Evolutionary conservation across 1,140 invertebrate genomes (phyloP).

Genomic region (Euwallacea similis): DNA sequence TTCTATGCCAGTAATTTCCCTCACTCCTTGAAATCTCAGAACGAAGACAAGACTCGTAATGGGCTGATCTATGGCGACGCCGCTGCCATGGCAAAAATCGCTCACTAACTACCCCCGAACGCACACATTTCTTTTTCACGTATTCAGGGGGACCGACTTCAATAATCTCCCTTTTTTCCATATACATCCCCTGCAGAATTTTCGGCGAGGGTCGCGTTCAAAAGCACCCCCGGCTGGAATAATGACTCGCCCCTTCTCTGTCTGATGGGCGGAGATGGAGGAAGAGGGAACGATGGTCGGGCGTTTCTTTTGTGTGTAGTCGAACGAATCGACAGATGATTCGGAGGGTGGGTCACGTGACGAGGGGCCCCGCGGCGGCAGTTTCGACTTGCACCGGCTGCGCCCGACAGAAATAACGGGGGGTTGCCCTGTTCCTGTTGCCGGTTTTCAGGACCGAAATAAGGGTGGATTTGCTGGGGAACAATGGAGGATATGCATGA

Average conservation of each 20-base stretch:
- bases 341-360: conserved; percentile 32
- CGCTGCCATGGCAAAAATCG: conserved; percentile 13
- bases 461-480: background rate
- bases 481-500: background rate
- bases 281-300: conserved; percentile 17
- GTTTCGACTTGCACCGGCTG: conserved; percentile 25
- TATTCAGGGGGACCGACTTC: conserved; percentile 18
- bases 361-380: conserved; percentile 4
- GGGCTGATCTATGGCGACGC: background rate
- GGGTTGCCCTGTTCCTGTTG: background rate
- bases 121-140: conserved; percentile 16
- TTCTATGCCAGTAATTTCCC: too few relatives aligned
- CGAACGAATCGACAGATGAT: conserved; percentile 31
- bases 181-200: conserved; percentile 9
- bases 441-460: background rate
- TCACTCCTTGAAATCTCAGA: too few relatives aligned
- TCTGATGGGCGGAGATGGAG: conserved; percentile 21
- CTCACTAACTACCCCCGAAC: conserved; percentile 6
- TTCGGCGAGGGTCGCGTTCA: conserved; percentile 16
- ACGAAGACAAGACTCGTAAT: too few relatives aligned
- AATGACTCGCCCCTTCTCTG: conserved; percentile 17
- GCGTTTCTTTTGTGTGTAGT: conserved; percentile 26
- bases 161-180: conserved; percentile 23
- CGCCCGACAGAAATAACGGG: conserved; percentile 19
- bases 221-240: conserved; percentile 10